Conservation (phyloP, 2,888 invertebrate species). For the Gymnoscelis rufifasciata region DNA sequence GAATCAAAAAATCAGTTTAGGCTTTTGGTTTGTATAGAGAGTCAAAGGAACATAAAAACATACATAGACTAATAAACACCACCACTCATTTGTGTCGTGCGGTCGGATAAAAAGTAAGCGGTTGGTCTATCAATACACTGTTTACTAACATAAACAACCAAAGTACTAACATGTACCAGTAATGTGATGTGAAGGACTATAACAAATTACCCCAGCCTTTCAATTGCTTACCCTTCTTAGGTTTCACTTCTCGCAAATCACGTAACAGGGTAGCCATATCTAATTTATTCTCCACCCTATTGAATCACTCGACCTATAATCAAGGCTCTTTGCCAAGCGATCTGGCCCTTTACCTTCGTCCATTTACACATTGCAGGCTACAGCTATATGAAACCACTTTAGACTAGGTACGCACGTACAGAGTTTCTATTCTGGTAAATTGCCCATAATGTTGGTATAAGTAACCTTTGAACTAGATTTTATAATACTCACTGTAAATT, state of each 20-base stretch:
- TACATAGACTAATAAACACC: too few species aligned
- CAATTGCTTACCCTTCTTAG: constrained; percentile 12
- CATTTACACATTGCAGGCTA: constrained; percentile 16
- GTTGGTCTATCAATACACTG: too few species aligned
- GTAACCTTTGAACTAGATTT: too few species aligned
- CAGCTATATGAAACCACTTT: constrained; percentile 11
- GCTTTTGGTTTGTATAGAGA: too few species aligned
- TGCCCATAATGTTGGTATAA: too few species aligned
- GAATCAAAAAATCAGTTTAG: too few species aligned
- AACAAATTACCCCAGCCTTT: constrained; percentile 2
- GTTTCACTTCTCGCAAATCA: constrained; percentile 16
- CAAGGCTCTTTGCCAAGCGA: constrained; percentile 24
- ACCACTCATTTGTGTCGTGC: too few species aligned
- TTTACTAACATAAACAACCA: too few species aligned
- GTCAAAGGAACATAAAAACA: too few species aligned
- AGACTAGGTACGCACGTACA: background rate
- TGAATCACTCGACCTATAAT: constrained; percentile 24
- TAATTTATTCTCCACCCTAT: constrained; percentile 22
- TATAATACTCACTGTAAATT: too few species aligned
- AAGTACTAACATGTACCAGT: too few species aligned
- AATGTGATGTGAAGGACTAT: background rate
- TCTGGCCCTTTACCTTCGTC: constrained; percentile 22
- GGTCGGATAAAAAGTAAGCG: too few species aligned
- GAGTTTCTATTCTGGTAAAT: background rate
- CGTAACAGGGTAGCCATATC: constrained; percentile 3